Base-by-base conservation (phyloP, 2,113 vertebrate species). In the Calidris pugnax region DNA sequence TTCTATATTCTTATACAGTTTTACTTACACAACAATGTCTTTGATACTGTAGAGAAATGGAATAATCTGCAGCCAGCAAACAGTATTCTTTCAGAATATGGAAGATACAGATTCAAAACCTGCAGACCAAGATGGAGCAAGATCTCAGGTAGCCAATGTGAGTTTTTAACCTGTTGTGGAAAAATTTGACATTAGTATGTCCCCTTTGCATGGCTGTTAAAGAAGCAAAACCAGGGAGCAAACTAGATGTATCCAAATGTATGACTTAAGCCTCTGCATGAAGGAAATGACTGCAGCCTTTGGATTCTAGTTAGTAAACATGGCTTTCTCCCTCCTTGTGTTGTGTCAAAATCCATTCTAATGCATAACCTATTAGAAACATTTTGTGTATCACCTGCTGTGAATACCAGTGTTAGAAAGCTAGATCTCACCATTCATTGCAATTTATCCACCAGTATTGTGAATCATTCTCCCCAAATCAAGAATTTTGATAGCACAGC, bases 331-430 rank as follows among this genome's bases (percentile, higher is more conserved):
- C 19, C 14, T 10, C 30, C 6, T 11, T 10, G 0, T 35, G 2
- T 50, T 59, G 12, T 72, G 11, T 2, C n/a, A 67, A 81, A 79
- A 71, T 78, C 37, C 4, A 21, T 63, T 69, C 63, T 39, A 66
- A 4, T 33, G 4, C 3, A n/a, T 24, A 55, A 10, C 4, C 3
- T 27, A 0, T n/a, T n/a, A 45, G 9, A 63, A 82, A 33, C 0
- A 63, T 87, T 62, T 62, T 53, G 16, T 3, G 7, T 67, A 33
- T 32, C 26, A 59, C 2, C 7, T 85, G 9, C 28, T 67, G 16
- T 41, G 43, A 63, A 35, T 32, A 3, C 3, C 64, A 78, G 16
- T 8, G 21, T 56, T 62, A 57, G 55, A 68, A 73, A 91, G 21
- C 11, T 53, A 45, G 47, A 81, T 74, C 14, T 89, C 55, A 86